Evolutionary conservation across 2,113 vertebrate genomes (phyloP).

Genomic region (Toxotes jaculatrix): DNA sequence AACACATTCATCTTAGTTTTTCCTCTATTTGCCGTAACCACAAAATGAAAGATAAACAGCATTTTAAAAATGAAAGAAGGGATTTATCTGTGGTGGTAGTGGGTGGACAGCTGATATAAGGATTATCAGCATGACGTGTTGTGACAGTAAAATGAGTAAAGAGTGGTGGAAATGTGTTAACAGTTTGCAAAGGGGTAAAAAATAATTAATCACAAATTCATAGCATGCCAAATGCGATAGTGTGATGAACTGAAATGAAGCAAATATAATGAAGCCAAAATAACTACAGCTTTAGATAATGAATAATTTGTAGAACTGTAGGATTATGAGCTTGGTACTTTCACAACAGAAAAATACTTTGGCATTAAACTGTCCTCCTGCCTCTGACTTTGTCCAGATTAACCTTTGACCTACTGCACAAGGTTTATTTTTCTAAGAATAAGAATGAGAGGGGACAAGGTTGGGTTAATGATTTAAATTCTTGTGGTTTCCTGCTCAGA

Average conservation of each 20-base stretch:
- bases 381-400: constrained; percentile 10
- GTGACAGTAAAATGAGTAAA: constrained; percentile 48
- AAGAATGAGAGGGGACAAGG: not conserved
- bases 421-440: not conserved
- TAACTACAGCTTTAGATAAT: constrained; percentile 36
- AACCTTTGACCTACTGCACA: not conserved
- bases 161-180: constrained; percentile 30
- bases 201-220: constrained; percentile 38
- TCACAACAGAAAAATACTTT: constrained; percentile 13
- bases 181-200: constrained; percentile 33
- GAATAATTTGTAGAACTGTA: constrained; percentile 35
- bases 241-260: constrained; percentile 38
- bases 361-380: not conserved
- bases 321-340: constrained; percentile 3
- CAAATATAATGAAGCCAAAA: constrained; percentile 39
- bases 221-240: constrained; percentile 21
- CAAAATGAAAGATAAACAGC: constrained; percentile 28
- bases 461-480: constrained; percentile 1
- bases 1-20: constrained; percentile 10
- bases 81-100: constrained; percentile 46
- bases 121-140: constrained; percentile 42
- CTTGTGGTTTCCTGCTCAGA: constrained; percentile 5
- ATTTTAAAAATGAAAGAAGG: constrained; percentile 31
- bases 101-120: constrained; percentile 57
- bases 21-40: not conserved